phyloP scores from a whole-genome alignment of 2,113 vertebrate genomes.

The Nycticorax nycticorax region DNA sequence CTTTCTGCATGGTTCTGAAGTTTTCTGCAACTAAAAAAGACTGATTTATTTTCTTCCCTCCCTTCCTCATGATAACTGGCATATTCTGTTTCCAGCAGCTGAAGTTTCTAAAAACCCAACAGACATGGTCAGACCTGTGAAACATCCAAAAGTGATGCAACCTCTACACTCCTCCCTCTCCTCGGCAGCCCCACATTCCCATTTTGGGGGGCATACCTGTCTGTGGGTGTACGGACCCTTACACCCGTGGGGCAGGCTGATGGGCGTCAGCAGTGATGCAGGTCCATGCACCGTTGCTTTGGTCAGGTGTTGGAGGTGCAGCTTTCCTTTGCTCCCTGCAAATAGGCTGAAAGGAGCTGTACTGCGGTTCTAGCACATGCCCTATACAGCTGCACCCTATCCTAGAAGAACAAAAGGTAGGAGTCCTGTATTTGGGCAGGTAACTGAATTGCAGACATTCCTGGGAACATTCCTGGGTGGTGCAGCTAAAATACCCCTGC shows the following conservation, averaged over 20 bases:
- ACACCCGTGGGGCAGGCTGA: background rate
- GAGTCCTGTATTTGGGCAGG: background rate
- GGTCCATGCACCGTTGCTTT: background rate
- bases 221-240: too few relatives aligned
- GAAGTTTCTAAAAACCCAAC: background rate
- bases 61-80: background rate
- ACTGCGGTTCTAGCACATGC: background rate
- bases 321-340: background rate
- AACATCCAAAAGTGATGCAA: background rate
- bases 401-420: background rate
- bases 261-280: background rate
- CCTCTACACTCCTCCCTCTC: background rate
- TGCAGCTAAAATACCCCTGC: background rate
- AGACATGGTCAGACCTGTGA: background rate
- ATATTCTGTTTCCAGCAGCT: background rate
- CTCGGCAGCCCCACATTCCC: background rate
- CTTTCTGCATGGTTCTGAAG: background rate
- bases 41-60: background rate
- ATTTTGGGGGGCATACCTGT: background rate
- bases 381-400: background rate
- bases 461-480: background rate
- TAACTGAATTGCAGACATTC: background rate
- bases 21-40: background rate
- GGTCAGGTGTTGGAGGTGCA: background rate
- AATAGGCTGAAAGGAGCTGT: background rate